Evolutionary conservation across 2,113 vertebrate species (phyloP), one percentile per base, ranked within the genome.

Genomic region (Scomber japonicus): DNA sequence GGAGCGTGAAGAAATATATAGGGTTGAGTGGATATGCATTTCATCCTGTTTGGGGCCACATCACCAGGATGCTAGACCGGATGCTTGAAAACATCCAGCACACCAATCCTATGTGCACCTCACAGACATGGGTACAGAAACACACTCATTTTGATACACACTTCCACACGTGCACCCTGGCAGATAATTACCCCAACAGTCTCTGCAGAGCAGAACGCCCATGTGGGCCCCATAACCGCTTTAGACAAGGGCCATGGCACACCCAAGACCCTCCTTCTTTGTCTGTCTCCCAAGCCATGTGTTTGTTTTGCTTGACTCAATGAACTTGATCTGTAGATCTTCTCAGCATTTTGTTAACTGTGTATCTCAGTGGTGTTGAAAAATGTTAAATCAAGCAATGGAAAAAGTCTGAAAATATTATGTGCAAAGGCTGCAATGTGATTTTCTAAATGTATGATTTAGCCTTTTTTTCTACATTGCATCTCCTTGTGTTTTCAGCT

Each of bases 131-230:
- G 68, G 24, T 60, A 48, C 40, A 53, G 54, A 63, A 78, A 63
- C 61, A 53, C 48, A 50, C 81, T 68, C 17, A 46, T 51, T 67
- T 68, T 81, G 69, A 87, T 82, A 79, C 84, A 74, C 73, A 64
- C 55, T 83, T 80, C 64, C 81, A 85, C 91, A 80, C 90, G 84
- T 91, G 91, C 91, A 94, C 81, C 81, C 78, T 72, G 70, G 44
- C 63, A 86, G 89, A 92, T 91, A 93, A 93, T 94, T 92, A 94
- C 93, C 83, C 76, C 72, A 83, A 84, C 84, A 91, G 82, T 88
- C 90, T 88, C 90, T 80, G 66, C 83, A 92, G 85, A 91, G 70
- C 82, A 89, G 75, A 80, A 91, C 64, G 77, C 81, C 91, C 82
- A 86, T 86, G 91, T 74, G 80, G 85, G 91, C 89, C 91, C 82